phyloP scores from a whole-genome alignment of 2,888 invertebrate genomes.

The Drosophila dives region DNA sequence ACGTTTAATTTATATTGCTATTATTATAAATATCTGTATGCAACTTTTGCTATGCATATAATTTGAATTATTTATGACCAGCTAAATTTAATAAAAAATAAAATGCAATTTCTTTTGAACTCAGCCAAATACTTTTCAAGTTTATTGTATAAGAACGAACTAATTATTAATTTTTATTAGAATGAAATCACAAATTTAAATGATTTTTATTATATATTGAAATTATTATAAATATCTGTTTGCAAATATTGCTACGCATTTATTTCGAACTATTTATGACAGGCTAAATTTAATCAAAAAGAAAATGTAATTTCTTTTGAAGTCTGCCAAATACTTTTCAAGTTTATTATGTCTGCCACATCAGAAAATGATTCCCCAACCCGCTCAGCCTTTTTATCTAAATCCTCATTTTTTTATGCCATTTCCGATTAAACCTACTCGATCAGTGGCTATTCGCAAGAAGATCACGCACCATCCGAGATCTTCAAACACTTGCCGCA shows the following conservation, averaged over 20 bases:
- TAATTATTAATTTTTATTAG: no score
- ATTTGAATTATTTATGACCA: background rate
- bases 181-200: background rate
- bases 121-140: background rate
- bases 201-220: background rate
- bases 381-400: no score
- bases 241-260: no score
- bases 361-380: background rate
- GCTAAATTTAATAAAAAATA: background rate
- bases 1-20: background rate
- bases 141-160: background rate
- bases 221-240: background rate
- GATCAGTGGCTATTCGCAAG: background rate
- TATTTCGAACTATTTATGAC: background rate
- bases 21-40: background rate
- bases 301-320: background rate
- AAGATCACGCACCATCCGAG: background rate
- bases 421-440: background rate
- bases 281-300: background rate
- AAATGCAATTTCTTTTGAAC: background rate
- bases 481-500: constrained; percentile 2
- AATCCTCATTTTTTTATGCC: background rate
- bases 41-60: background rate
- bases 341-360: background rate
- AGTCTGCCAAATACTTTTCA: background rate